A percentile compares a stretch with the other conserved stretches of the same genome.
Conservation (phyloP, 2,888 invertebrate species). For the Lasioglossum leucozonium region DNA sequence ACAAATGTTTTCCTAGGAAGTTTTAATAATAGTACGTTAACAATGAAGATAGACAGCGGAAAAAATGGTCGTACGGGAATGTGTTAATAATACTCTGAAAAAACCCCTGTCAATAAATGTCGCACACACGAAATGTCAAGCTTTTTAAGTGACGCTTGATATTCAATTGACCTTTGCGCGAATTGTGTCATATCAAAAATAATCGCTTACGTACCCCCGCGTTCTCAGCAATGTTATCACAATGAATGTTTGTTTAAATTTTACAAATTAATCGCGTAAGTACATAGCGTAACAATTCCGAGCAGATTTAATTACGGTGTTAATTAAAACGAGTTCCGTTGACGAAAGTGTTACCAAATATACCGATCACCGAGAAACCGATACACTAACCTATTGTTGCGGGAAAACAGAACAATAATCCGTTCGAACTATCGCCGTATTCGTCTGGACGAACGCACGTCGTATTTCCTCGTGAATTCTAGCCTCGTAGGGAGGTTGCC, state of each 20-base stretch:
- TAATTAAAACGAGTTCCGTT: background rate
- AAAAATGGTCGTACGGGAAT: too few species aligned
- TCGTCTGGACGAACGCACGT: constrained; percentile 16
- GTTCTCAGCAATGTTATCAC: background rate
- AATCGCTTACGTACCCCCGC: background rate
- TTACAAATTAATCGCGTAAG: too few species aligned
- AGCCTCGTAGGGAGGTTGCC: background rate
- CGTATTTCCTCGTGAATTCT: constrained; percentile 15
- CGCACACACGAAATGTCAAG: background rate
- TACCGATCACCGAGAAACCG: background rate
- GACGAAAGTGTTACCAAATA: background rate
- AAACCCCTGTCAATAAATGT: background rate
- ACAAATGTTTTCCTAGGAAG: too few species aligned
- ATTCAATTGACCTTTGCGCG: background rate
- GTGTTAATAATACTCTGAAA: background rate
- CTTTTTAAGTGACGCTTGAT: background rate
- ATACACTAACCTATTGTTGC: background rate
- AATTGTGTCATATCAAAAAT: background rate
- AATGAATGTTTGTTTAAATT: background rate
- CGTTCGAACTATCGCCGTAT: constrained; percentile 20
- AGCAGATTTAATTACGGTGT: too few species aligned
- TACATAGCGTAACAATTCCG: too few species aligned
- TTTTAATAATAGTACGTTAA: too few species aligned
- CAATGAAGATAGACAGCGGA: background rate
- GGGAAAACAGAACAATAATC: background rate